Base-by-base conservation (phyloP, 1,140 invertebrate species). In the Dendrolimus punctatus region DNA sequence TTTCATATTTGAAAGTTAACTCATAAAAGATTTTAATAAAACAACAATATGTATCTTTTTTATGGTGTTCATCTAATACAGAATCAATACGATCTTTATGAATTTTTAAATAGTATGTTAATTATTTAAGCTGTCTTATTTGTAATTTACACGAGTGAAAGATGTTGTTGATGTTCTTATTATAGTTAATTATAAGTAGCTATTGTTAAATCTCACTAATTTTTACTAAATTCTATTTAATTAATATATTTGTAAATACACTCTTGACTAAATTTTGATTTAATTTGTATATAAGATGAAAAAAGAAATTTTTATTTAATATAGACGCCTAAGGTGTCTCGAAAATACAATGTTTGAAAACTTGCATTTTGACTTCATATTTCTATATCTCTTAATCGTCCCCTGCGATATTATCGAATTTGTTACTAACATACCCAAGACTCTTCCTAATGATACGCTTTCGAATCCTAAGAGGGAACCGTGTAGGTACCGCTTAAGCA, bases 231-330 rank as follows among this genome's bases (percentile, higher is more conserved):
- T 79, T 85, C 76, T 86, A 85, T 85, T 85, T 83, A 85, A 86
- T 83, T 85, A 85, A 86, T 82, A 83, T 85, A 83, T 86, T 84
- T 86, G 83, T 86, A 86, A 86, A 86, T 86, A 86, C 83, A 86
- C 83, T 75, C 66, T 23, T 63, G 66, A 83, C 79, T 80, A 83
- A 74, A 80, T 85, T 83, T 80, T 68, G 69, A 82, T 83, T 83
- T 86, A 86, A 84, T 86, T 80, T 86, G 83, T 86, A 86, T 83
- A 86, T 84, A 86, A 84, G 80, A 86, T 66, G 23, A 23, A 23
- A 73, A 80, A 78, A 73, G 58, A 73, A 66, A 62, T 76, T 83
- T 84, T 83, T 84, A 86, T 84, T 84, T 79, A 84, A 86, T 81
- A 78, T 77, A 81, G 71, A 68, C 83, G 83, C 80, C 80, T 82